Evolutionary conservation across 2,113 vertebrate genomes (phyloP).

Genomic region (Cryptomyrus ogoouensis): DNA sequence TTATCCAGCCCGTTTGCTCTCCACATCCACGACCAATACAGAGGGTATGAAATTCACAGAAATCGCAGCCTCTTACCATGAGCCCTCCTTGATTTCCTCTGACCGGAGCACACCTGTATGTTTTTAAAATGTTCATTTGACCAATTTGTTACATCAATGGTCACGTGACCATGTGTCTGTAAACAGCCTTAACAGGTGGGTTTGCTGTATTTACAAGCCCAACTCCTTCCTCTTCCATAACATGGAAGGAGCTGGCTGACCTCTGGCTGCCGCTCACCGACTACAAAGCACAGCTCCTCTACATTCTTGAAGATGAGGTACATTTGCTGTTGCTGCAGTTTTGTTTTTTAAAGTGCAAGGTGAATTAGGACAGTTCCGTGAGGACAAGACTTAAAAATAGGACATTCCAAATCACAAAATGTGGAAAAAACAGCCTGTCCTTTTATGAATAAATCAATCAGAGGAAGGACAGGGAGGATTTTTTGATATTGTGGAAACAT

Average conservation of each 20-base stretch:
- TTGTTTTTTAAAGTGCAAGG: not conserved
- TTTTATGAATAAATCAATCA: not conserved
- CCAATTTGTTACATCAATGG: not conserved
- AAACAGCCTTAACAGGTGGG: not conserved
- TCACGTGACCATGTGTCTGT: not conserved
- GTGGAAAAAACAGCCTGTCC: not conserved
- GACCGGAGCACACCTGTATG: not conserved
- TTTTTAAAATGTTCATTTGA: not conserved
- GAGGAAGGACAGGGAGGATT: conserved; percentile 10
- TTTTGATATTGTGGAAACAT: conserved; percentile 6
- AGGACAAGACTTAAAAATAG: not conserved
- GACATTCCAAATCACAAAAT: not conserved
- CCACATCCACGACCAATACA: not conserved
- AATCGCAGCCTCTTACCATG: not conserved
- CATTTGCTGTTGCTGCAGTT: not conserved
- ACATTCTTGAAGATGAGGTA: not conserved
- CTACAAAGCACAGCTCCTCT: not conserved
- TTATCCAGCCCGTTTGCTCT: not conserved
- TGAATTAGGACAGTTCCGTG: not conserved
- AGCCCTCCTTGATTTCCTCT: not conserved
- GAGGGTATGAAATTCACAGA: not conserved
- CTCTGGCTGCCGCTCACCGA: not conserved
- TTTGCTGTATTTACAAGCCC: not conserved
- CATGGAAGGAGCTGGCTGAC: not conserved
- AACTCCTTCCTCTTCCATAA: not conserved